Percentiles rank a stretch among this genome's conserved stretches.
These are phyloP conservation scores for Epicauta chinensis DNA, from an alignment of 1,140 invertebrate genomes.

Conservation along the genomic window DNA sequence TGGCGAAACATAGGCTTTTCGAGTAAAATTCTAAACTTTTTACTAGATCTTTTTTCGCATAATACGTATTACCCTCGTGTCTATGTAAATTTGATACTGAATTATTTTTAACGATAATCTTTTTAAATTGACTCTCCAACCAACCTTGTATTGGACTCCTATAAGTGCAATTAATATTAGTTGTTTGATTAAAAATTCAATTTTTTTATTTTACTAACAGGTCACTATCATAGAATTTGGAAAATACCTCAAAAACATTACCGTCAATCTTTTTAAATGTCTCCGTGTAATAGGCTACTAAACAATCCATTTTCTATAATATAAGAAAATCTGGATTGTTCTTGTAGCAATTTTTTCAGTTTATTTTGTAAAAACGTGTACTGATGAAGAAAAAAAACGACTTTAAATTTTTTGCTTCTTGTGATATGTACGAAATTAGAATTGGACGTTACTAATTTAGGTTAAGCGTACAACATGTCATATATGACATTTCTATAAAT, in stretches of 20 bases:
- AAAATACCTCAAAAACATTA: conserved; percentile 30
- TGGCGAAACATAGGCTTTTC: conserved; percentile 34
- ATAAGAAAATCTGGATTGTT: no score
- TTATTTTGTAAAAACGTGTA: no score
- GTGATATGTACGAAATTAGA: no score
- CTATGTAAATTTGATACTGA: conserved; percentile 22
- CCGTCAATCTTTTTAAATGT: conserved; percentile 30
- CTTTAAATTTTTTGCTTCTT: no score
- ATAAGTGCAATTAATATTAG: conserved; percentile 11
- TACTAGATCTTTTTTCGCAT: conserved; percentile 26
- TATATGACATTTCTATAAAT: no score
- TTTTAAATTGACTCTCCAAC: conserved; percentile 30
- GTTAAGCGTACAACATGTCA: no score
- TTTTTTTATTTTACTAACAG: conserved; percentile 19
- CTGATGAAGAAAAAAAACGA: no score
- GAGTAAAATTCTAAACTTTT: conserved; percentile 34
- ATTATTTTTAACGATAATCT: conserved; percentile 27
- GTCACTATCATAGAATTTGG: conserved; percentile 29
- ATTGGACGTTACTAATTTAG: no score
- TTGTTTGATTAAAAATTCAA: no score
- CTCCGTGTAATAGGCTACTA: conserved; percentile 29
- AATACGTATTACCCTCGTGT: conserved; percentile 32
- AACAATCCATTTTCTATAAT: conserved; percentile 25
- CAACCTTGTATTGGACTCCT: conserved; percentile 30
- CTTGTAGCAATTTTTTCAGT: no score